These are phyloP conservation scores for Penelope pileata DNA, from an alignment of 2,113 vertebrate species.

Conservation along the genomic window DNA sequence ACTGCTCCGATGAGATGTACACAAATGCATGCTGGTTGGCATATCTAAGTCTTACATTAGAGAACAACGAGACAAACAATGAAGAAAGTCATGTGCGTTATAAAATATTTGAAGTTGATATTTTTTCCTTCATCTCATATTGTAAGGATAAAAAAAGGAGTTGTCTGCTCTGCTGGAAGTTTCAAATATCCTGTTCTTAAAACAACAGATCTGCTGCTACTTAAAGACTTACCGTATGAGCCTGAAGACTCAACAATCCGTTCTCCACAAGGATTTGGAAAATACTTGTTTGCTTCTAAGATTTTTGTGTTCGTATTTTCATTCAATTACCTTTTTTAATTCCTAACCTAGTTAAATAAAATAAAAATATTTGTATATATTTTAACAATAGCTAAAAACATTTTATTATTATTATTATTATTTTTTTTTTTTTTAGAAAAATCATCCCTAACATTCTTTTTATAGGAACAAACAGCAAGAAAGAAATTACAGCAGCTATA, in stretches of 20 bases:
- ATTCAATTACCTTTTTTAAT: background rate
- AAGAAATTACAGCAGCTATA: conserved; percentile 39
- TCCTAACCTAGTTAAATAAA: background rate
- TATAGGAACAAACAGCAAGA: conserved; percentile 39
- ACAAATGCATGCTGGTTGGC: background rate
- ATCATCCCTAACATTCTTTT: conserved; percentile 32
- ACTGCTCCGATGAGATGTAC: background rate
- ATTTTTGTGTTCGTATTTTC: conserved; percentile 3
- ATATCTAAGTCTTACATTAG: background rate
- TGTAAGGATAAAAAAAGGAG: background rate
- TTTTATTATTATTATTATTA: too few relatives aligned
- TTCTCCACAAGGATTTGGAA: background rate
- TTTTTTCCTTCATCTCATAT: background rate
- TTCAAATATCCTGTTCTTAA: background rate
- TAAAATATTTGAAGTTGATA: background rate
- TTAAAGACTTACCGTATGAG: background rate
- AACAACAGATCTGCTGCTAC: background rate
- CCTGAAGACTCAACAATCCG: background rate
- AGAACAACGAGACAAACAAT: background rate
- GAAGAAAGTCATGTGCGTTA: background rate
- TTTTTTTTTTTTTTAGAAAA: background rate
- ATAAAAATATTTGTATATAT: background rate
- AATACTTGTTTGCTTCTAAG: background rate
- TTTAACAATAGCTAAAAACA: conserved; percentile 17
- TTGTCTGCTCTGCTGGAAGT: conserved; percentile 11